phyloP scores from a whole-genome alignment of 2,888 invertebrate genomes.

The Ptychoptera contaminata region DNA sequence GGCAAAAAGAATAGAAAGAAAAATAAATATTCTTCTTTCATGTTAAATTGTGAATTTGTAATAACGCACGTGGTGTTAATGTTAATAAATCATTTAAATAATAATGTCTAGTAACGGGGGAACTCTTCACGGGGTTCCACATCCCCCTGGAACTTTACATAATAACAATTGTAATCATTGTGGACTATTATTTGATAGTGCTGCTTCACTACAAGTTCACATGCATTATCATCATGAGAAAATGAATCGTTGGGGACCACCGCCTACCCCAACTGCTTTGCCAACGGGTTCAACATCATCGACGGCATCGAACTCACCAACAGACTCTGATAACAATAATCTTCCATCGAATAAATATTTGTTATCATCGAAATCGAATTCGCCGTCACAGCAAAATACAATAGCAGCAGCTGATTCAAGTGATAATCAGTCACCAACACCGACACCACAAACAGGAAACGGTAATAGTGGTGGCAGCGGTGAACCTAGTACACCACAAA shows the following conservation, averaged over 20 bases:
- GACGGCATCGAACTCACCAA: constrained; percentile 10
- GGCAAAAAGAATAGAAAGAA: neutral
- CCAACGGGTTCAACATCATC: constrained; percentile 4
- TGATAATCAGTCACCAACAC: constrained; percentile 37
- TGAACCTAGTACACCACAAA: constrained; percentile 43
- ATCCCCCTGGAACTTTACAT: constrained; percentile 31
- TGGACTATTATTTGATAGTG: constrained; percentile 56
- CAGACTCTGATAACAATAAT: constrained; percentile 36
- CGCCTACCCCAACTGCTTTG: constrained; percentile 5
- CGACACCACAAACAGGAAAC: constrained; percentile 30
- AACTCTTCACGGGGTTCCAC: constrained; percentile 10
- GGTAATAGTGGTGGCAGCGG: constrained; percentile 1
- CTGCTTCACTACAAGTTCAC: constrained; percentile 63
- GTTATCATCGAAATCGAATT: constrained; percentile 24
- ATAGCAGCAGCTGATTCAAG: constrained; percentile 61
- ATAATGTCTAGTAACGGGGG: constrained; percentile 13
- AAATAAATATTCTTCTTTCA: neutral
- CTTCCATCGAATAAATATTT: constrained; percentile 21
- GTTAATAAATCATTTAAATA: neutral
- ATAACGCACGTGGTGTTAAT: constrained; percentile 1
- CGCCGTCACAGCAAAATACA: constrained; percentile 25
- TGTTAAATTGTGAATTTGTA: too few relatives aligned
- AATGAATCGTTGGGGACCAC: constrained; percentile 14
- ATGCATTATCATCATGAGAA: constrained; percentile 66
- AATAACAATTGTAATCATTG: constrained; percentile 52